Evolutionary conservation across 2,113 vertebrate species (phyloP).

Genomic region (Oenanthe melanoleuca): DNA sequence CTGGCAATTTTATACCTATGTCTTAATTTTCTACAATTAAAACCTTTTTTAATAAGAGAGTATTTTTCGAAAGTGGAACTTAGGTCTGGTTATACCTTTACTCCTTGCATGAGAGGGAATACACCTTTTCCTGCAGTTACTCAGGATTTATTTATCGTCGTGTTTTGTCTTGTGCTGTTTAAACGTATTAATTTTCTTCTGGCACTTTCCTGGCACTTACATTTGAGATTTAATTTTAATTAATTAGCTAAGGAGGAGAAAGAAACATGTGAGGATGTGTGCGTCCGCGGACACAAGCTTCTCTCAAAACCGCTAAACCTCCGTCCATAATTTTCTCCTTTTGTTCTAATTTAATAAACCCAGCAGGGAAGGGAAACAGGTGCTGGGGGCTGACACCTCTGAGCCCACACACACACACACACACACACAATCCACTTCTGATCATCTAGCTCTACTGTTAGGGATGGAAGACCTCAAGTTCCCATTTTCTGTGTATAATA

Average conservation of each 20-base stretch:
- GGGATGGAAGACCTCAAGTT: constrained; percentile 19
- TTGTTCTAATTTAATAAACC: constrained; percentile 62
- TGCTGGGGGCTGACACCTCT: neutral
- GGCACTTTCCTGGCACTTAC: neutral
- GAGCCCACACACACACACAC: neutral
- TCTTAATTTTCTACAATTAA: neutral
- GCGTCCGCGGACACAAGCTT: neutral
- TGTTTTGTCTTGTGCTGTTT: constrained; percentile 6
- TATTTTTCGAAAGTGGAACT: neutral
- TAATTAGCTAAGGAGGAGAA: constrained; percentile 1
- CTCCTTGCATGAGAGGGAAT: neutral
- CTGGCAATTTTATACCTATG: neutral
- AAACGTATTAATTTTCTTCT: constrained; percentile 21
- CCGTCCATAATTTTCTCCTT: constrained; percentile 2
- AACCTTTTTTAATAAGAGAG: neutral
- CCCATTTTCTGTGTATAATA: constrained; percentile 44
- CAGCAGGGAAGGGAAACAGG: constrained; percentile 18
- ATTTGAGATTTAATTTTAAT: constrained; percentile 54
- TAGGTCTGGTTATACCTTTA: neutral
- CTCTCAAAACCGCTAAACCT: neutral
- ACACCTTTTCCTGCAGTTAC: neutral
- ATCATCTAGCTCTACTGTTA: neutral
- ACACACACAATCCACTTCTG: neutral
- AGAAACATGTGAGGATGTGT: neutral
- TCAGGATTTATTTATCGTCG: neutral